phyloP scores from a whole-genome alignment of 2,797 vertebrate genomes.

The Oryzias dopingdopingensis region DNA sequence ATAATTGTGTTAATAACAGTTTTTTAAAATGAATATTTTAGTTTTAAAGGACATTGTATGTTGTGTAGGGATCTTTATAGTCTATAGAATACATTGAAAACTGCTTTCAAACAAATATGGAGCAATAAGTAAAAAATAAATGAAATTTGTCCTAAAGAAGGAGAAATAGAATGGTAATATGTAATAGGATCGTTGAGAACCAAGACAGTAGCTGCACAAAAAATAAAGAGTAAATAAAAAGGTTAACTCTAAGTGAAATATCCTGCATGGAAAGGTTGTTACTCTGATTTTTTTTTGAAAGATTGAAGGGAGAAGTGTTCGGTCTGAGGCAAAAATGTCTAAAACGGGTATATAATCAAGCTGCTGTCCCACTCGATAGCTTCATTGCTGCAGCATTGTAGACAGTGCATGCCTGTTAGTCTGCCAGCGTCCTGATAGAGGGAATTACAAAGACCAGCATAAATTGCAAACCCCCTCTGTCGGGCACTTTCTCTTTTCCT shows the following conservation, averaged over 20 bases:
- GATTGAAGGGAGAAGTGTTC: slow-evolving; percentile 60
- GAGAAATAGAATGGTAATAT: too few relatives aligned
- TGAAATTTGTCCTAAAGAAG: too few relatives aligned
- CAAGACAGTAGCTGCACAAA: too few relatives aligned
- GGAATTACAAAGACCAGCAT: slow-evolving; percentile 71
- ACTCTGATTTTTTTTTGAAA: slow-evolving; percentile 70
- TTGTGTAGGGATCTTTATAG: too few relatives aligned
- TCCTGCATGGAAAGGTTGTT: slow-evolving; percentile 77
- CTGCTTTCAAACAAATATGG: too few relatives aligned
- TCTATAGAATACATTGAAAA: too few relatives aligned
- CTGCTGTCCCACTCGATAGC: slow-evolving; percentile 44
- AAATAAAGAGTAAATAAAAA: too few relatives aligned
- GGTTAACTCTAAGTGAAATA: slow-evolving; percentile 47
- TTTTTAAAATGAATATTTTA: too few relatives aligned
- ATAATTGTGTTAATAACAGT: too few relatives aligned
- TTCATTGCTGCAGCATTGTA: slow-evolving; percentile 33
- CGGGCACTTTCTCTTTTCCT: slow-evolving; percentile 41
- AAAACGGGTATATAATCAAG: slow-evolving; percentile 47
- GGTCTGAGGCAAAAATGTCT: slow-evolving; percentile 47
- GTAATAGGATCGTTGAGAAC: too few relatives aligned
- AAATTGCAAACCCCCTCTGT: slow-evolving; percentile 38
- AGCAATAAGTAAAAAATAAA: too few relatives aligned
- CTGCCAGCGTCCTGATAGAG: slow-evolving; percentile 76
- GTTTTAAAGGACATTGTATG: too few relatives aligned
- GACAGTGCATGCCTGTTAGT: slow-evolving; percentile 59